phyloP scores from a whole-genome alignment of 2,797 vertebrate genomes.

The Lemur catta region DNA sequence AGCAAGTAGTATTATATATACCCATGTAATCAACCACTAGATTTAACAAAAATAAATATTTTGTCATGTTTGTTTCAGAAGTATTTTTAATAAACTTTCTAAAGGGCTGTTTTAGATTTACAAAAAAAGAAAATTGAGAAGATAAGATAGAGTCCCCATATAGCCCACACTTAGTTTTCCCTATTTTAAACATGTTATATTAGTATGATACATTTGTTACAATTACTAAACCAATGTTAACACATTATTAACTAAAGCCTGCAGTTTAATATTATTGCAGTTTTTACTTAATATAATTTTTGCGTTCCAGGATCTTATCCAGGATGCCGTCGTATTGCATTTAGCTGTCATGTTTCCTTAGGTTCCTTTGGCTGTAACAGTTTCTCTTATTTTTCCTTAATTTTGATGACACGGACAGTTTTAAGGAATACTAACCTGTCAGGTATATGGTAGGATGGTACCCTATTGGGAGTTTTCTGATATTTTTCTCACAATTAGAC shows the following conservation, averaged over 20 bases:
- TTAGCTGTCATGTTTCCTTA: background rate
- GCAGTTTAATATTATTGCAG: background rate
- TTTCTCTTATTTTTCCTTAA: constrained; percentile 14
- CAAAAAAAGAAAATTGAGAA: background rate
- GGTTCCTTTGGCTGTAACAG: background rate
- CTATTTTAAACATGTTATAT: background rate
- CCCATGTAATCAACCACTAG: background rate
- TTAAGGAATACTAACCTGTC: background rate
- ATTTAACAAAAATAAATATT: background rate
- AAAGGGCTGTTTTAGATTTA: background rate
- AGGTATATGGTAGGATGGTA: background rate
- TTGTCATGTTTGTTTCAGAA: background rate
- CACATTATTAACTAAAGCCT: background rate
- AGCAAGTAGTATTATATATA: background rate
- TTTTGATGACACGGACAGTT: background rate
- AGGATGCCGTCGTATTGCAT: background rate
- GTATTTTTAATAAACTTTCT: background rate
- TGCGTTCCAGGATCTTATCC: background rate
- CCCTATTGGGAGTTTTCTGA: background rate
- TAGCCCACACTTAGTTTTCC: background rate
- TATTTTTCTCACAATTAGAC: background rate
- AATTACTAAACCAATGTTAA: background rate
- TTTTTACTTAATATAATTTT: background rate
- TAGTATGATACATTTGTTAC: background rate
- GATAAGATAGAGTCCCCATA: background rate